Conservation (phyloP, 2,113 vertebrate species). For the Alethe castanea region DNA sequence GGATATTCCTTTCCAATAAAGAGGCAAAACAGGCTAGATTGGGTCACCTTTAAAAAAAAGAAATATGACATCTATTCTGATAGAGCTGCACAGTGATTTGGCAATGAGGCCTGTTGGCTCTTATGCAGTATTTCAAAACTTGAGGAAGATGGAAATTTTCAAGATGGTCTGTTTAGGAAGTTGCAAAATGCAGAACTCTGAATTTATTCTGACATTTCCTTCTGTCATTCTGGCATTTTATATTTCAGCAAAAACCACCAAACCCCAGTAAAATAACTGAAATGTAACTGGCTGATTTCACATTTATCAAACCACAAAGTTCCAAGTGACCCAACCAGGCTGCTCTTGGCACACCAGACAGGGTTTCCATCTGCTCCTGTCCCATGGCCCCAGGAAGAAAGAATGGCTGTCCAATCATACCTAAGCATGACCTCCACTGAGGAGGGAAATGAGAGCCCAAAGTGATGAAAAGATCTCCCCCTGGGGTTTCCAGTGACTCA, state of each 20-base stretch:
- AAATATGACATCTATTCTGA: neutral
- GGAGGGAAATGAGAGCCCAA: neutral
- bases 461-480: neutral
- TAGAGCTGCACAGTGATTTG: neutral
- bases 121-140: neutral
- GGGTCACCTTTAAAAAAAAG: neutral
- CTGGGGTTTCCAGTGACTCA: neutral
- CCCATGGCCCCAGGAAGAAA: neutral
- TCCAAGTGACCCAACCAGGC: neutral
- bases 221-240: neutral
- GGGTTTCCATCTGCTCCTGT: neutral
- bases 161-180: neutral
- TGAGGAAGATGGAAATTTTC: neutral
- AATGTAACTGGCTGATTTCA: neutral
- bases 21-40: neutral
- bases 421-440: neutral
- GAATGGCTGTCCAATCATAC: neutral
- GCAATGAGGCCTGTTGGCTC: neutral
- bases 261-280: neutral
- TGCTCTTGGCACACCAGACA: neutral
- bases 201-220: neutral
- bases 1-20: neutral
- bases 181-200: constrained; percentile 20
- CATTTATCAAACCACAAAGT: neutral
- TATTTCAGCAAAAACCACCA: neutral